These are phyloP conservation scores for Conomelus anceps DNA, from an alignment of 2,888 invertebrate species.

Conservation along the genomic window DNA sequence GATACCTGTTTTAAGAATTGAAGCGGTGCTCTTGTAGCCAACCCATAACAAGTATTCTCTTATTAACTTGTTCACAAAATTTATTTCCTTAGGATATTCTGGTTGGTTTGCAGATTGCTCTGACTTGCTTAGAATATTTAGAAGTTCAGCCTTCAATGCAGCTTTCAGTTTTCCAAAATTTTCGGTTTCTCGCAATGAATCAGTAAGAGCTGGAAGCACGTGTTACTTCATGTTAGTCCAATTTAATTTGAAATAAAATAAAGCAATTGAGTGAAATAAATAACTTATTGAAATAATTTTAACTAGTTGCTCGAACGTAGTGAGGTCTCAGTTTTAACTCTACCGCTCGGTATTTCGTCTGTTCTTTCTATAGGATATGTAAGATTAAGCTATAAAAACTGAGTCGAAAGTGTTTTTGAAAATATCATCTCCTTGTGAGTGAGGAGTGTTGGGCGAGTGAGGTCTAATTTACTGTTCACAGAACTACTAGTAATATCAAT, in stretches of 20 bases:
- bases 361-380: too few relatives aligned
- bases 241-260: background rate
- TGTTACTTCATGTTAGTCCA: background rate
- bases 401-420: too few relatives aligned
- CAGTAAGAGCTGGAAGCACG: slow-evolving; percentile 4
- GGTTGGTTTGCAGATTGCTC: slow-evolving; percentile 23
- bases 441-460: too few relatives aligned
- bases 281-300: too few relatives aligned
- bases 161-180: slow-evolving; percentile 18
- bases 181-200: slow-evolving; percentile 4
- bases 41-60: slow-evolving; percentile 64
- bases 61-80: slow-evolving; percentile 56
- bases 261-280: too few relatives aligned
- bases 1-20: slow-evolving; percentile 48
- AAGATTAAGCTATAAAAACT: too few relatives aligned
- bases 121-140: background rate
- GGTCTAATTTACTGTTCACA: too few relatives aligned
- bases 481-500: too few relatives aligned
- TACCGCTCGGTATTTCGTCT: too few relatives aligned
- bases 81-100: slow-evolving; percentile 22
- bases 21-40: slow-evolving; percentile 58
- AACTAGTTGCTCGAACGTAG: too few relatives aligned
- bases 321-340: too few relatives aligned
- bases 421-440: too few relatives aligned
- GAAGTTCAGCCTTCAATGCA: slow-evolving; percentile 11